Base-by-base conservation (phyloP, 1,140 invertebrate genomes). In the Solenopsis invicta region DNA sequence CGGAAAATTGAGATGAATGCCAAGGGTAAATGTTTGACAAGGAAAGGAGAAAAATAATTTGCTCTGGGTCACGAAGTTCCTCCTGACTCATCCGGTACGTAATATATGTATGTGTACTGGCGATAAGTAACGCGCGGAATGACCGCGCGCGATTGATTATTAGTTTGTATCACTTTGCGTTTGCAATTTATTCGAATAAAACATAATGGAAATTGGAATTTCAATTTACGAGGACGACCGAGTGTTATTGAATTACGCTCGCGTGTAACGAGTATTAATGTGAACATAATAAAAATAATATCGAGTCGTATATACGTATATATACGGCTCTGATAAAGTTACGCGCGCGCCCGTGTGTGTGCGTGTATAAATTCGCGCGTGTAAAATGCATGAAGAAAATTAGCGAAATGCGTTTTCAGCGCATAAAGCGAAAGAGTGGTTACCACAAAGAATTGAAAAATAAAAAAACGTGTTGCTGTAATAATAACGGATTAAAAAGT, bases 11-110 rank as follows among this genome's bases (percentile, higher is more conserved):
- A 66, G 61, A 85, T 34, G 56, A 76, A 88, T 64, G 62, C 48
- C 16, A n/a, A 34, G 24, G 45, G 74, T 88, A 86, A 90, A 90
- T 88, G 85, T 85, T 90, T 90, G 76, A 64, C 13, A 16, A 72
- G 10, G 10, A 16, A 61, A 64, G n/a, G 54, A 29, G 16, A 12
- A 41, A 81, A 62, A 62, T 50, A 81, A 84, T 67, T 85, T 45
- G 6, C 24, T 78, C 5, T 48, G 24, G n/a, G 13, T n/a, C 48
- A 41, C 77, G 56, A 81, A 81, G 4, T 54, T 41, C 13, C n/a
- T 13, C 13, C 48, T 34, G 29, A 3, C 34, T 54, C 16, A 71
- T 71, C n/a, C 13, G 13, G 2, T 21, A 9, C 0, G 18, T 48
- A 24, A 80, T 69, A 52, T 67, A 52, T 16, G 50, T 4, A 52